Conservation (phyloP, 2,888 invertebrate species). For the Caenorhabditis drosophilae region DNA sequence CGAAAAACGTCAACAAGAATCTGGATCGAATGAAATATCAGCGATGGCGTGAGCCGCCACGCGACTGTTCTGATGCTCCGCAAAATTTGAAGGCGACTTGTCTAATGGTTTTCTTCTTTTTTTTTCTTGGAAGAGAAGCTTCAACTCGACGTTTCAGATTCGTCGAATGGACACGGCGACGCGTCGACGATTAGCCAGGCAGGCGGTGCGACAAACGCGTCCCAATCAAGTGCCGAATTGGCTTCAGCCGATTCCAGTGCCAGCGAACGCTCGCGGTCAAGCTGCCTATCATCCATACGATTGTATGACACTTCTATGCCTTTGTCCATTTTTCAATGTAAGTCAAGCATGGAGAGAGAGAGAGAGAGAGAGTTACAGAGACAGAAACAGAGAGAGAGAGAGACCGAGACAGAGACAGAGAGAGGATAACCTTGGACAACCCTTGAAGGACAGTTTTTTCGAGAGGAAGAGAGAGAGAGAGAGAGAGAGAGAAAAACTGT, state of each 20-base stretch:
- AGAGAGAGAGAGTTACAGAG: too few relatives aligned
- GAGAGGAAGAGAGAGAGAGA: too few relatives aligned
- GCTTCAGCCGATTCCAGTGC: conserved; percentile 67
- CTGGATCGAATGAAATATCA: conserved; percentile 22
- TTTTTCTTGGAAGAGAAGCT: background rate
- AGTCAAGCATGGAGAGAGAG: conserved; percentile 14
- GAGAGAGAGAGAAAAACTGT: too few relatives aligned
- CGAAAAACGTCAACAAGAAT: conserved; percentile 10
- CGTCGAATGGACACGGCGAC: conserved; percentile 49
- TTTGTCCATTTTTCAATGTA: conserved; percentile 67
- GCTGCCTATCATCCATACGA: conserved; percentile 67
- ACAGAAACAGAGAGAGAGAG: too few relatives aligned
- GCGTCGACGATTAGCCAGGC: conserved; percentile 44
- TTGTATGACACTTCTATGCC: conserved; percentile 68
- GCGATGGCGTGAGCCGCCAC: conserved; percentile 44
- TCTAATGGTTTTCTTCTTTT: conserved; percentile 46
- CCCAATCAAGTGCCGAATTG: conserved; percentile 58
- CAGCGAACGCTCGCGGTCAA: conserved; percentile 64
- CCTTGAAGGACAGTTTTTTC: too few relatives aligned
- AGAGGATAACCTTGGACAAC: too few relatives aligned
- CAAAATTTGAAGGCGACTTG: conserved; percentile 57
- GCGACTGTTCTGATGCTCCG: conserved; percentile 67
- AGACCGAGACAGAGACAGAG: too few relatives aligned
- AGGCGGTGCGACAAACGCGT: conserved; percentile 39
- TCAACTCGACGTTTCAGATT: conserved; percentile 24